Evolutionary conservation across 2,113 vertebrate species (phyloP).

Genomic region (Silurus asotus): DNA sequence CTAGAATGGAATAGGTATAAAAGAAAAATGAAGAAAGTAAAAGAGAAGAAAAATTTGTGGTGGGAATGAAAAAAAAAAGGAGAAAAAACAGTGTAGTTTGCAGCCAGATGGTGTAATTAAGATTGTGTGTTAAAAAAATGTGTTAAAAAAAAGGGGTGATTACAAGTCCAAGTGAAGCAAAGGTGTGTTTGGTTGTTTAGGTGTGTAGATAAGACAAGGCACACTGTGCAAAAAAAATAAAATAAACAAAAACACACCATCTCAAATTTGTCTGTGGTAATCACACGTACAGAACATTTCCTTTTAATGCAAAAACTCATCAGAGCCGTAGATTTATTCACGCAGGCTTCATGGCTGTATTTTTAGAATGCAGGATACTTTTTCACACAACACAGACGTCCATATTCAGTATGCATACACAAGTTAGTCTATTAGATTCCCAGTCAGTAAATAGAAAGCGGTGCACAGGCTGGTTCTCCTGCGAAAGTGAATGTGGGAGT

Average conservation of each 20-base stretch:
- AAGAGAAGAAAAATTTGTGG: slow-evolving; percentile 29
- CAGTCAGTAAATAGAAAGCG: neutral
- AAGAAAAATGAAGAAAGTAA: slow-evolving; percentile 23
- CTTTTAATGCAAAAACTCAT: neutral
- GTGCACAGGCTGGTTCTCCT: neutral
- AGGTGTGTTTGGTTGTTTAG: slow-evolving; percentile 42
- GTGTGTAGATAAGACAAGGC: neutral
- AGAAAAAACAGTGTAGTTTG: neutral
- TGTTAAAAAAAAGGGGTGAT: neutral
- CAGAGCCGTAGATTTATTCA: neutral
- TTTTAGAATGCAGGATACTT: neutral
- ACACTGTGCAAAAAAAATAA: neutral
- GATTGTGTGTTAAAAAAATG: neutral
- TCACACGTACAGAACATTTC: neutral
- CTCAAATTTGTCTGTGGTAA: neutral
- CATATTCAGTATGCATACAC: neutral
- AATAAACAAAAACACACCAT: neutral
- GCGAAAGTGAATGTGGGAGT: neutral
- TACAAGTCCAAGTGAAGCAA: neutral
- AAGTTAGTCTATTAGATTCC: neutral
- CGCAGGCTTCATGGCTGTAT: neutral
- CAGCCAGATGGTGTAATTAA: neutral
- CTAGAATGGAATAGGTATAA: slow-evolving; percentile 69
- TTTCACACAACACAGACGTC: neutral
- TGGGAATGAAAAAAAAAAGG: slow-evolving; percentile 32